These are phyloP conservation scores for Takifugu rubripes DNA, from an alignment of 2,797 vertebrate genomes.

Conservation along the genomic window DNA sequence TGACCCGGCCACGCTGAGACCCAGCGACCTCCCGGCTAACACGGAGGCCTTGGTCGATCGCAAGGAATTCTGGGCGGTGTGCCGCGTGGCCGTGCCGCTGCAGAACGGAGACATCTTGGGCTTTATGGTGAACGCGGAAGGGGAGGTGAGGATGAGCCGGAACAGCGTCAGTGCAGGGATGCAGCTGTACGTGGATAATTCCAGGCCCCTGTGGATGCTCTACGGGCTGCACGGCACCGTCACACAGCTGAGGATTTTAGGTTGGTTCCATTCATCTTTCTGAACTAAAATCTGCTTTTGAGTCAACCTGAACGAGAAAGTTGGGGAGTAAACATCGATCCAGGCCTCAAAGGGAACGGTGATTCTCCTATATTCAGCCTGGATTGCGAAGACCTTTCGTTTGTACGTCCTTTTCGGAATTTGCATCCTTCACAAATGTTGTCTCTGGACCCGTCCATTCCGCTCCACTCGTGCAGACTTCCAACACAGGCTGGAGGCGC, in stretches of 20 bases:
- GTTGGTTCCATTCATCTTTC: slow-evolving; percentile 60
- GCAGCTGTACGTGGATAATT: slow-evolving; percentile 90
- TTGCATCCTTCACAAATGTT: too few species aligned
- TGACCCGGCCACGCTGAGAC: slow-evolving; percentile 82
- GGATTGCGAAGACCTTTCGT: too few species aligned
- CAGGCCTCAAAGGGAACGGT: too few species aligned
- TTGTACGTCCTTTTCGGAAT: too few species aligned
- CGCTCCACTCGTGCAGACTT: not conserved
- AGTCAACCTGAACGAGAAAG: too few species aligned
- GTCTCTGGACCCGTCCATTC: too few species aligned
- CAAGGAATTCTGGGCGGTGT: slow-evolving; percentile 93
- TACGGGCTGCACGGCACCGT: slow-evolving; percentile 84
- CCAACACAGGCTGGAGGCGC: too few species aligned
- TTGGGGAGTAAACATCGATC: too few species aligned
- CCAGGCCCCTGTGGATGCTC: slow-evolving; percentile 94
- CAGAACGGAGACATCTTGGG: slow-evolving; percentile 89
- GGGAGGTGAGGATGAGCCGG: slow-evolving; percentile 87
- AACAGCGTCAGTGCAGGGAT: slow-evolving; percentile 83
- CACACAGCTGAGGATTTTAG: slow-evolving; percentile 90
- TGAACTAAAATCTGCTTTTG: too few species aligned
- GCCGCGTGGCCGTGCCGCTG: slow-evolving; percentile 79
- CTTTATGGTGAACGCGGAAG: slow-evolving; percentile 83
- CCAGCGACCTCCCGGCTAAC: slow-evolving; percentile 85
- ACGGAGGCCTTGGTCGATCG: slow-evolving; percentile 87
- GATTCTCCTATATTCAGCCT: too few species aligned